Percentiles rank a stretch among this genome's conserved stretches.
phyloP scores from a whole-genome alignment of 2,113 vertebrate species.

The Bungarus multicinctus region DNA sequence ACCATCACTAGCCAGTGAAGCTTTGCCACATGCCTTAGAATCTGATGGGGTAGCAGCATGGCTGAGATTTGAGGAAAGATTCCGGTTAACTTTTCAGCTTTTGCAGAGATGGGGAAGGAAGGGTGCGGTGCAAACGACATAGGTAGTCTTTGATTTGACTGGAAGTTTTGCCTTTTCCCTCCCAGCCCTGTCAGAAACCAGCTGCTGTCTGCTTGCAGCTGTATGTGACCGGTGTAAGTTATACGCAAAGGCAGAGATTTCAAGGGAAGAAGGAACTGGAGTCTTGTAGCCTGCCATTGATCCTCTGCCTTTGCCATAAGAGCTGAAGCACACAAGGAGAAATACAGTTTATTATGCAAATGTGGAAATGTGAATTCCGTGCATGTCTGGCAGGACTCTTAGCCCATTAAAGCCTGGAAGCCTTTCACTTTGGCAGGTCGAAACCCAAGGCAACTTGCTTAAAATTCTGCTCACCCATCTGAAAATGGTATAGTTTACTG shows the following conservation, averaged over 20 bases:
- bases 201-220: background rate
- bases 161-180: conserved; percentile 26
- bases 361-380: conserved; percentile 41
- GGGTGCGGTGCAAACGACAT: background rate
- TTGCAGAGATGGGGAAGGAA: background rate
- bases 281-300: conserved; percentile 19
- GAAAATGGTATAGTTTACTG: conserved; percentile 21
- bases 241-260: background rate
- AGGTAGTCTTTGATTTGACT: background rate
- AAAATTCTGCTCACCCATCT: conserved; percentile 22
- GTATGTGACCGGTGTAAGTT: conserved; percentile 11
- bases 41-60: background rate
- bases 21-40: background rate
- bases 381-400: conserved; percentile 10
- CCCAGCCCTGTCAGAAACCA: background rate
- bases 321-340: conserved; percentile 7
- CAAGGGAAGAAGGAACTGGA: background rate
- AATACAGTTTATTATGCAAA: conserved; percentile 44
- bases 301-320: conserved; percentile 11
- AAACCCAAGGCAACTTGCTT: conserved; percentile 47
- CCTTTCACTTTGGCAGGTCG: conserved; percentile 39
- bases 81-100: conserved; percentile 11
- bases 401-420: conserved; percentile 5
- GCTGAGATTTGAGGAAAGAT: background rate
- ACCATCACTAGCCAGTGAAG: background rate